Evolutionary conservation across 2,888 invertebrate species (phyloP).

Genomic region (Ditylenchus weischeri): DNA sequence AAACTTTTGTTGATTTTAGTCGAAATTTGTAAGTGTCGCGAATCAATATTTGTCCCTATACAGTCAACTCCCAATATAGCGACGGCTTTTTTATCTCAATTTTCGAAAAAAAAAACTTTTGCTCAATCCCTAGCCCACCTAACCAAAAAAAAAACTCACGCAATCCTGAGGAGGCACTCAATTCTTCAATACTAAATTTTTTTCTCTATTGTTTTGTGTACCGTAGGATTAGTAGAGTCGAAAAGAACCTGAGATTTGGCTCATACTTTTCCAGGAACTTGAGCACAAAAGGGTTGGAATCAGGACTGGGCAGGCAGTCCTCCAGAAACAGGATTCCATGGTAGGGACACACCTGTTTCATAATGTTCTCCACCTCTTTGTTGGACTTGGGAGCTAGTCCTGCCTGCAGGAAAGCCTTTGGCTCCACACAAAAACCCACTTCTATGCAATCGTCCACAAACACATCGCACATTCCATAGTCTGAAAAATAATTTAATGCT

Average conservation of each 20-base stretch:
- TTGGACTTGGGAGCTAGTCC: constrained; percentile 44
- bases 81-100: no score
- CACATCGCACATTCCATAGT: constrained; percentile 49
- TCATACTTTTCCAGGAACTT: constrained; percentile 46
- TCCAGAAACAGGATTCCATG: constrained; percentile 55
- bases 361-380: constrained; percentile 28
- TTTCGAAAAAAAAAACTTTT: no score
- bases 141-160: constrained; percentile 6
- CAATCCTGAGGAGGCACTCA: constrained; percentile 45
- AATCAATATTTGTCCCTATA: no score
- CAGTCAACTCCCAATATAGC: no score
- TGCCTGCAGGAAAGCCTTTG: constrained; percentile 41
- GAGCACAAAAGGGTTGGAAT: constrained; percentile 50
- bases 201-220: background rate
- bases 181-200: constrained; percentile 40
- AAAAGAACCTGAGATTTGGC: constrained; percentile 42
- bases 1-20: no score
- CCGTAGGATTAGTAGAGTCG: no score
- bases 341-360: constrained; percentile 42
- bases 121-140: no score
- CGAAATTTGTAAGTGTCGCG: no score
- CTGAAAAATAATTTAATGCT: no score
- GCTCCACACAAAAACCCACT: constrained; percentile 54
- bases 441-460: constrained; percentile 51
- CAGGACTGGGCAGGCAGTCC: constrained; percentile 46